phyloP scores from a whole-genome alignment of 2,113 vertebrate species.

The Caracal caracal region DNA sequence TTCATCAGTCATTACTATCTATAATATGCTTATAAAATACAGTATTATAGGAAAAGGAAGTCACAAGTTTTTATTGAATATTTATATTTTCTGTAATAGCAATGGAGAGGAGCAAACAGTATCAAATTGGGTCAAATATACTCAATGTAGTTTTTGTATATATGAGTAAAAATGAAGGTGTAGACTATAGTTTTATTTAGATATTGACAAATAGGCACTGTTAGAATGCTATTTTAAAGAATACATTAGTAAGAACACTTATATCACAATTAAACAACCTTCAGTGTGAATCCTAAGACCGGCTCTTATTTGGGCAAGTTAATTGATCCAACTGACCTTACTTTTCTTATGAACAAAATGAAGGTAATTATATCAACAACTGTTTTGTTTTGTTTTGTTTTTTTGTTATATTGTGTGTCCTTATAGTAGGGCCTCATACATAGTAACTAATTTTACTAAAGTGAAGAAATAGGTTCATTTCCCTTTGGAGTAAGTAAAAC shows the following conservation, averaged over 20 bases:
- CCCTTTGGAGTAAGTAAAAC: background rate
- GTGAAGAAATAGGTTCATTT: background rate
- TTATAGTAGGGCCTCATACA: background rate
- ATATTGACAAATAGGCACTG: background rate
- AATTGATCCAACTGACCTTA: background rate
- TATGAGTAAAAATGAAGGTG: background rate
- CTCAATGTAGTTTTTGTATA: background rate
- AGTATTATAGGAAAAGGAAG: background rate
- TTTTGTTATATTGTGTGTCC: background rate
- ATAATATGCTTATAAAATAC: background rate
- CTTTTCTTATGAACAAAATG: background rate
- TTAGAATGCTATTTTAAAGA: conserved; percentile 1
- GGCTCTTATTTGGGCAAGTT: background rate
- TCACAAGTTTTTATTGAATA: background rate
- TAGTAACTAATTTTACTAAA: background rate
- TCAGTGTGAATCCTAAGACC: background rate
- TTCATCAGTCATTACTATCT: background rate
- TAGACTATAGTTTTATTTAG: background rate
- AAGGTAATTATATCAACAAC: background rate
- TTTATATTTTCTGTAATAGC: background rate
- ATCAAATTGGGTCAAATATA: background rate
- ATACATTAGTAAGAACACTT: background rate
- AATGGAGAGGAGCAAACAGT: background rate
- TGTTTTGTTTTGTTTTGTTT: background rate
- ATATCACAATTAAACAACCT: background rate